Base-by-base conservation (phyloP, 2,797 vertebrate genomes). In the Neoniphon sammara region DNA sequence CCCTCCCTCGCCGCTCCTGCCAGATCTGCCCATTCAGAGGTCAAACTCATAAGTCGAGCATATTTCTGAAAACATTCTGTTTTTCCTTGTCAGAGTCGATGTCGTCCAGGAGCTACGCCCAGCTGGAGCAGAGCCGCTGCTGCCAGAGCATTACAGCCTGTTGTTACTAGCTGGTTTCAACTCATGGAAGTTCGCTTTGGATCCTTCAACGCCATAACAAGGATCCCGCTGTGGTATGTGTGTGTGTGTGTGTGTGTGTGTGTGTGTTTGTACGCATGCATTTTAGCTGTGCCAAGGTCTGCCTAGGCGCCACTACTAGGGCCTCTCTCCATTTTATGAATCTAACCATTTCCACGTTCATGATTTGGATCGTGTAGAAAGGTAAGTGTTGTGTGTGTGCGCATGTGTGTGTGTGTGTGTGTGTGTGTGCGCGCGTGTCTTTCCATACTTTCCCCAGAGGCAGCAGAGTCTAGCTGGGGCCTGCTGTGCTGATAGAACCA, bases 291-390 rank as follows among this genome's bases (percentile, higher is more conserved):
- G 70, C 89, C 82, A 81, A 66, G 14, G 27, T 75, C 82, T 73
- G 84, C 78, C 61, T 63, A 67, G 89, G 72, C 66, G 85, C 84
- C 83, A 73, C 63, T 9, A 21, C 82, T 77, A 70, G 57, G 73
- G 61, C 72, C 52, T 73, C 69, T 57, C 82, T 61, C 27, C 75
- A 82, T 85, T 92, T 92, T 87, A 91, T 84, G 75, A 82, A 85
- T 78, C 65, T 88, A 89, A 93, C 87, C 78, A 79, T 88, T 91
- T 92, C 85, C 88, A 91, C 53, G 18, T 87, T 89, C 69, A 67
- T 70, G 74, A 87, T 79, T 76, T 82, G 75, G 82, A 79, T 66
- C 69, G 15, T 56, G 82, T 73, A 77, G 57, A 80, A 88, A 88
- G 82, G 79, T 83, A 73, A 73, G 49, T 21, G 69, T 46, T 62